These are phyloP conservation scores for Synanthedon vespiformis DNA, from an alignment of 2,888 invertebrate genomes.

Conservation along the genomic window DNA sequence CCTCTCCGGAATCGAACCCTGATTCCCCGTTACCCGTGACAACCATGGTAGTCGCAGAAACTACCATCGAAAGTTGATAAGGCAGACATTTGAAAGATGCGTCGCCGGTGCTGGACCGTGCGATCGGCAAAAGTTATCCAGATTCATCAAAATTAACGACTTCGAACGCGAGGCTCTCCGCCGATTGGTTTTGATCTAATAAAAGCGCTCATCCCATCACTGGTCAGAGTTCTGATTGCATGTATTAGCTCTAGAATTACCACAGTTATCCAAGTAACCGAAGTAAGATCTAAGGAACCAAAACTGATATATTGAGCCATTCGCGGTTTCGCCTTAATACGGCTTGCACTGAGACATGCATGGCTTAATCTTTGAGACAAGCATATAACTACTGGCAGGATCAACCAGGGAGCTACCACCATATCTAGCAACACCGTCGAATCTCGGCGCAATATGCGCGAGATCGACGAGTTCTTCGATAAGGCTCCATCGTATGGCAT, in stretches of 20 bases:
- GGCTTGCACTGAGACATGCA: not conserved
- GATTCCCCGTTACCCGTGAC: conserved; percentile 77
- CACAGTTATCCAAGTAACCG: not conserved
- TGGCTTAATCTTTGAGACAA: not conserved
- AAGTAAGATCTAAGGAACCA: not conserved
- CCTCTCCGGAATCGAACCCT: conserved; percentile 66
- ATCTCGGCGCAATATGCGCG: not conserved
- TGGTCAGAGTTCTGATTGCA: too few relatives aligned
- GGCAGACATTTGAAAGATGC: conserved; percentile 55
- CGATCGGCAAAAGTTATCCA: conserved; percentile 26
- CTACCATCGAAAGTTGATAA: conserved; percentile 72
- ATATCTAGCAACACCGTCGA: not conserved
- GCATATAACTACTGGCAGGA: not conserved
- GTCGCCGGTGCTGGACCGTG: too few relatives aligned
- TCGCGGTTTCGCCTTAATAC: not conserved
- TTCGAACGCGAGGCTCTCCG: conserved; percentile 13
- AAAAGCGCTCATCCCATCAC: too few relatives aligned
- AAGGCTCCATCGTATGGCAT: too few relatives aligned
- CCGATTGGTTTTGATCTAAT: conserved; percentile 34
- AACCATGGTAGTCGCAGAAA: conserved; percentile 73
- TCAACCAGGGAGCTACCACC: not conserved
- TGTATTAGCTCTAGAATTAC: not conserved
- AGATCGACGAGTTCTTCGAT: too few relatives aligned
- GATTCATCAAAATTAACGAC: too few relatives aligned
- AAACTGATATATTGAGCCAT: not conserved